Percentiles rank a stretch among this genome's conserved stretches.
phyloP scores from a whole-genome alignment of 2,888 invertebrate species.

The Eupeodes luniger region DNA sequence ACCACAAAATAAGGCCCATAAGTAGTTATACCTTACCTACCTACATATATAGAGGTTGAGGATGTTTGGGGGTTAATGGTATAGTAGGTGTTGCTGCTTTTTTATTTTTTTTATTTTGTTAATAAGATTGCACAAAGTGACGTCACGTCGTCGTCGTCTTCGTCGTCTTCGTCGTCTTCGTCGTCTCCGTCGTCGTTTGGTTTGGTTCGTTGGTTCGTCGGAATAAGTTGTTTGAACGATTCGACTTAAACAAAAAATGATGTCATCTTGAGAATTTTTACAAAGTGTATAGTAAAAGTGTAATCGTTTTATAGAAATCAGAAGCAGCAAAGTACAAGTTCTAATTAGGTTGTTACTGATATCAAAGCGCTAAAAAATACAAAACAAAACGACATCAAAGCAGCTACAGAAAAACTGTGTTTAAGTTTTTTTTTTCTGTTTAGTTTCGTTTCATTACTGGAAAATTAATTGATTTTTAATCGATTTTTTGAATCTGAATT shows the following conservation, averaged over 20 bases:
- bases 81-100: background rate
- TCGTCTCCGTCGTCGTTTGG: too few relatives aligned
- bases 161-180: too few relatives aligned
- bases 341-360: conserved; percentile 59
- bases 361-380: conserved; percentile 7
- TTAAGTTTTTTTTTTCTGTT: background rate
- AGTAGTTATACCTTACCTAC: background rate
- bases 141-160: conserved; percentile 33
- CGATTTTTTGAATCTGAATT: conserved; percentile 26
- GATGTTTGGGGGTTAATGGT: background rate
- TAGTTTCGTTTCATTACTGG: conserved; percentile 32
- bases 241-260: conserved; percentile 27
- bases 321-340: conserved; percentile 44
- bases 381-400: background rate
- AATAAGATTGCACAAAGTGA: conserved; percentile 58
- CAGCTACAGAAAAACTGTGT: conserved; percentile 21
- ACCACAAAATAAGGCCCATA: background rate
- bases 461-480: conserved; percentile 69
- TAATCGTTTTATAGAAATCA: background rate
- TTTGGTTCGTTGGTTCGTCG: too few relatives aligned
- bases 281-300: background rate
- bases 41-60: background rate
- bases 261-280: conserved; percentile 39
- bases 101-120: background rate
- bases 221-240: background rate